Evolutionary conservation across 2,113 vertebrate species (phyloP), one percentile per base, ranked within the genome.

Genomic region (Gobius niger): DNA sequence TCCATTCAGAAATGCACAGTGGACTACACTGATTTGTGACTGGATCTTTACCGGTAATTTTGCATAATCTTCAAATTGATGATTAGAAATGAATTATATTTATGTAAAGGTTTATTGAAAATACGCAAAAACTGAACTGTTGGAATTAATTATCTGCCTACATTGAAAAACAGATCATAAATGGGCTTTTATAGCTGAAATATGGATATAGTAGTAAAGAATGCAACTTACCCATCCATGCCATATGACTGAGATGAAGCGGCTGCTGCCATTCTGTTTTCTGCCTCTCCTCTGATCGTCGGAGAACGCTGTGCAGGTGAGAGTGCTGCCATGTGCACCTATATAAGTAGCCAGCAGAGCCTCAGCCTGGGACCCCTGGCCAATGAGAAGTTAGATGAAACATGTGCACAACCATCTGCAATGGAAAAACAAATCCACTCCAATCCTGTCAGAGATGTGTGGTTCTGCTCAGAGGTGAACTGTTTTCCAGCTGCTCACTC

Each of bases 361-460:
- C 69, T 62, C 77, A 83, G 71, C 54, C 47, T 16, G 14, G 56
- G 65, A 87, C 86, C 86, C 85, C 7, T 63, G 78, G 75, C 89
- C 90, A 92, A 92, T 92, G 74, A 52, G 80, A 88, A 71, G 80
- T 34, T 34, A 34, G 24, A 34, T 34, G 78, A 89, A 91, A 86
- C 90, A 85, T 88, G 86, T 90, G 90, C 90, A 86, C 65, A 67
- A 79, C 89, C 91, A 92, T 93, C 91, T 94, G 93, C 79, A 92
- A 85, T 82, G 92, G 91, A 92, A 92, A 92, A 92, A 91, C 78
- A 91, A 92, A 93, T 92, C 91, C 89, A 77, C 77, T 91, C 86
- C 90, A 92, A 93, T 92, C 91, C 90, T 78, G 80, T 91, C 87
- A 90, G 87, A 90, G 86, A 89, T 88, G 90, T 84, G 73, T 82